A percentile compares a stretch with the other conserved stretches of the same genome.
Evolutionary conservation across 2,888 invertebrate genomes (phyloP).

Genomic region (Elegia similella): DNA sequence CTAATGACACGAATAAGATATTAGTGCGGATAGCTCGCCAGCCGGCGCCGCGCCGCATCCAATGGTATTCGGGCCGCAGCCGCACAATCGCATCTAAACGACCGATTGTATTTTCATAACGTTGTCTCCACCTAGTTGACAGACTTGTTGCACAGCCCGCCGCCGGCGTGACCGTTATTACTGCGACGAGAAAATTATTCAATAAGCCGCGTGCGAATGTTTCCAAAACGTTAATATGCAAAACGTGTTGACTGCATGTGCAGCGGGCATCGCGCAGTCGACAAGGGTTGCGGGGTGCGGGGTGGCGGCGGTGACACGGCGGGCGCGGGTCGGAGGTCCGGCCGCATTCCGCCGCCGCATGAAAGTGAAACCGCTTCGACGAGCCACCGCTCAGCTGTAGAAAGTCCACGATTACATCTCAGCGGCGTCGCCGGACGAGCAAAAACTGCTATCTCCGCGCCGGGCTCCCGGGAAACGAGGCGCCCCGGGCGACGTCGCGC

Average conservation of each 20-base stretch:
- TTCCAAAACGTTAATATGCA: conserved; percentile 44
- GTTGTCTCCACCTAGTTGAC: conserved; percentile 17
- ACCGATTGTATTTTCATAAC: conserved; percentile 31
- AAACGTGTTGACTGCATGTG: conserved; percentile 35
- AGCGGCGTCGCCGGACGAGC: conserved; percentile 62
- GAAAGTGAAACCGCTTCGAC: conserved; percentile 77
- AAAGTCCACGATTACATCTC: conserved; percentile 78
- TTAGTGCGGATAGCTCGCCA: conserved; percentile 70
- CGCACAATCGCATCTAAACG: conserved; percentile 57
- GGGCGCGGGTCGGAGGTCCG: conserved; percentile 76
- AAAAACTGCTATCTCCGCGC: conserved; percentile 69
- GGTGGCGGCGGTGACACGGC: conserved; percentile 47
- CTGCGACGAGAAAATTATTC: conserved; percentile 39
- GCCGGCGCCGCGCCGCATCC: conserved; percentile 48
- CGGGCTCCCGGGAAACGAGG: conserved; percentile 67
- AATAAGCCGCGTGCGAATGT: conserved; percentile 40
- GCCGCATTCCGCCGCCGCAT: conserved; percentile 75
- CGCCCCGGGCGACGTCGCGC: conserved; percentile 59
- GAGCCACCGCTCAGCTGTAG: conserved; percentile 71
- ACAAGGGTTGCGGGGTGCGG: conserved; percentile 33
- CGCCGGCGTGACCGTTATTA: conserved; percentile 43
- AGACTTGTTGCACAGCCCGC: conserved; percentile 34
- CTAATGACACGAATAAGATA: conserved; percentile 81
- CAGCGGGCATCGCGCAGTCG: conserved; percentile 12
- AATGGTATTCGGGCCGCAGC: conserved; percentile 62